A percentile compares a stretch with the other conserved stretches of the same genome.
Evolutionary conservation across 2,888 invertebrate genomes (phyloP).

Genomic region (Trilocha varians): DNA sequence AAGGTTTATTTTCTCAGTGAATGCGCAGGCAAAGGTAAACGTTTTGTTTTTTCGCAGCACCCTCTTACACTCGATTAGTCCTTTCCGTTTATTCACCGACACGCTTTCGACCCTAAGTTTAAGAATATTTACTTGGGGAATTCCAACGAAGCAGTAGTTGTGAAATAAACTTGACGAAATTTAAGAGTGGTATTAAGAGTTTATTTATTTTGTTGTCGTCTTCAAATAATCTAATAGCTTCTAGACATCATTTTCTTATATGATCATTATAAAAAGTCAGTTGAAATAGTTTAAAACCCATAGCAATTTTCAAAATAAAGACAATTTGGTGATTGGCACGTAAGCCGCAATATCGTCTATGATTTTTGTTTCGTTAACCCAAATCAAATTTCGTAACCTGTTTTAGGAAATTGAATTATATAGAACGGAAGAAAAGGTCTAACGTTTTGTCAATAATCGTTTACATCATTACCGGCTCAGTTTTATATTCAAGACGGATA

Average conservation of each 20-base stretch:
- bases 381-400: constrained; percentile 1
- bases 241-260: too few species aligned
- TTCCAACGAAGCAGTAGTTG: not conserved
- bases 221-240: too few species aligned
- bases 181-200: too few species aligned
- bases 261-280: too few species aligned
- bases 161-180: too few species aligned
- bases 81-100: constrained; percentile 38
- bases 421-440: constrained; percentile 1
- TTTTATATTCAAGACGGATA: constrained; percentile 27
- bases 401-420: constrained; percentile 16
- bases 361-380: not conserved
- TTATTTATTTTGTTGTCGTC: too few species aligned
- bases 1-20: constrained; percentile 46
- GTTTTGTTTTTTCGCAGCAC: constrained; percentile 43
- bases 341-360: not conserved
- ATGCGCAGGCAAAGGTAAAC: constrained; percentile 32
- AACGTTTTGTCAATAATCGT: constrained; percentile 38
- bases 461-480: constrained; percentile 37
- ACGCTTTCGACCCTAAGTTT: constrained; percentile 21
- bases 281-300: too few species aligned
- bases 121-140: not conserved
- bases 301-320: too few species aligned
- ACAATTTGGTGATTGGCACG: too few species aligned
- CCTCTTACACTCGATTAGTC: constrained; percentile 43